These are phyloP conservation scores for Ophonus ardosiacus DNA, from an alignment of 2,888 invertebrate species.

Conservation along the genomic window DNA sequence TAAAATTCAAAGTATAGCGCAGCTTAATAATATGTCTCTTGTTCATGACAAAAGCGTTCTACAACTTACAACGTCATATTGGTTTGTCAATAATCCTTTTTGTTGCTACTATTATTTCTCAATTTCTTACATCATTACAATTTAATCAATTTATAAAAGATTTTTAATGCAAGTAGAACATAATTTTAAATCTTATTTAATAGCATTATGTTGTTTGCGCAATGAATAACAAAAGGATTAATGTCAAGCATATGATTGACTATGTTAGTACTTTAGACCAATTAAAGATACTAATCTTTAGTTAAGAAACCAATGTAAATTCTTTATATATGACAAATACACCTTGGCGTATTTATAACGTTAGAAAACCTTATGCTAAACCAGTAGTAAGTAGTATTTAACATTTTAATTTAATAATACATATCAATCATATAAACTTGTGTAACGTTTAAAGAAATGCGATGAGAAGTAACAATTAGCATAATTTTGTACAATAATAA, in stretches of 20 bases:
- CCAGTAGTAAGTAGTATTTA: background rate
- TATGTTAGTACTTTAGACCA: slow-evolving; percentile 29
- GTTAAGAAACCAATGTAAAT: slow-evolving; percentile 15
- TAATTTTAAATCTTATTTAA: background rate
- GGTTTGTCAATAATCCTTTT: too few species aligned
- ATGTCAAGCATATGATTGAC: slow-evolving; percentile 29
- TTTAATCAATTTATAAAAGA: background rate
- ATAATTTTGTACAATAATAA: slow-evolving; percentile 22
- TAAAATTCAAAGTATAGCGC: too few species aligned
- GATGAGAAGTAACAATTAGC: slow-evolving; percentile 12
- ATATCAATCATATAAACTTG: background rate
- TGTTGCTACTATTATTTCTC: too few species aligned
- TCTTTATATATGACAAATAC: slow-evolving; percentile 42
- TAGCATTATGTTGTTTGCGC: slow-evolving; percentile 8
- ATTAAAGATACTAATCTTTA: slow-evolving; percentile 24
- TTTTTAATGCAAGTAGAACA: background rate
- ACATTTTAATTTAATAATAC: background rate
- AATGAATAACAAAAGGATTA: slow-evolving; percentile 40
- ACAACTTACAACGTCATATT: too few species aligned
- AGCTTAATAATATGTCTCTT: too few species aligned
- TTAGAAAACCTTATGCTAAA: background rate
- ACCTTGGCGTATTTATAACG: background rate
- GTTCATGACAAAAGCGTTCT: too few species aligned
- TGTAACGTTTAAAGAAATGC: slow-evolving; percentile 10
- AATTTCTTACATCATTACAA: background rate